Evolutionary conservation across 37 sponge, comb jelly and placozoan genomes (phyloP).

Genomic region (Spongilla lacustris): DNA sequence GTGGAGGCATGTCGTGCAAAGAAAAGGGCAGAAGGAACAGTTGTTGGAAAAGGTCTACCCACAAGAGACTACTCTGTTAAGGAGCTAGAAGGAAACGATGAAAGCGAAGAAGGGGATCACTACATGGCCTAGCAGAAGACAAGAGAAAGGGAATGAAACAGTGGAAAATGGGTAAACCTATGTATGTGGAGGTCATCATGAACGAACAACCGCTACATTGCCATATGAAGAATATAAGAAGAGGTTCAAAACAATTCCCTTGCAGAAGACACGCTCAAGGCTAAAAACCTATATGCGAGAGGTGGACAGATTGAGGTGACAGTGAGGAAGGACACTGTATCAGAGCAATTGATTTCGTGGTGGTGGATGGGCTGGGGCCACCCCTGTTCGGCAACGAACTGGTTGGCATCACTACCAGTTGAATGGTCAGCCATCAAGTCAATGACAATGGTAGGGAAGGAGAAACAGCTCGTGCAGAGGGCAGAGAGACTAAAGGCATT

Average conservation of each 20-base stretch:
- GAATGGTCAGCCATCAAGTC: neutral
- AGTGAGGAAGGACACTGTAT: neutral
- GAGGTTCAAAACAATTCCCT: neutral
- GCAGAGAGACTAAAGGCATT: neutral
- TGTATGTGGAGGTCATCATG: neutral
- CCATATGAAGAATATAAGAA: neutral
- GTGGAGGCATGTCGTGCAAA: constrained; percentile 20
- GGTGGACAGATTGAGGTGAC: neutral
- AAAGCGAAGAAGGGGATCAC: neutral
- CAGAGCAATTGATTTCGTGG: neutral
- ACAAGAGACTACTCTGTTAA: too few species aligned
- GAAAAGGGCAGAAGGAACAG: too few species aligned
- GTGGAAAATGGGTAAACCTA: neutral
- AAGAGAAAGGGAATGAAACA: neutral
- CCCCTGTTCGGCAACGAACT: constrained; percentile 30
- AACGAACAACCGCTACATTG: neutral
- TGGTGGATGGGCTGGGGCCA: constrained; percentile 32
- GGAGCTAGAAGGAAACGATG: too few species aligned
- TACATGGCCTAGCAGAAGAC: too few species aligned
- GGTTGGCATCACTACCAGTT: constrained; percentile 3
- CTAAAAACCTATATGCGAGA: neutral
- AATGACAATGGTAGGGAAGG: neutral
- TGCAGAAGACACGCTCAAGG: neutral
- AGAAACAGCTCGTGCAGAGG: neutral
- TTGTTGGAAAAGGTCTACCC: too few species aligned